These are phyloP conservation scores for Eilema sororculum DNA, from an alignment of 2,888 invertebrate species.

Conservation along the genomic window DNA sequence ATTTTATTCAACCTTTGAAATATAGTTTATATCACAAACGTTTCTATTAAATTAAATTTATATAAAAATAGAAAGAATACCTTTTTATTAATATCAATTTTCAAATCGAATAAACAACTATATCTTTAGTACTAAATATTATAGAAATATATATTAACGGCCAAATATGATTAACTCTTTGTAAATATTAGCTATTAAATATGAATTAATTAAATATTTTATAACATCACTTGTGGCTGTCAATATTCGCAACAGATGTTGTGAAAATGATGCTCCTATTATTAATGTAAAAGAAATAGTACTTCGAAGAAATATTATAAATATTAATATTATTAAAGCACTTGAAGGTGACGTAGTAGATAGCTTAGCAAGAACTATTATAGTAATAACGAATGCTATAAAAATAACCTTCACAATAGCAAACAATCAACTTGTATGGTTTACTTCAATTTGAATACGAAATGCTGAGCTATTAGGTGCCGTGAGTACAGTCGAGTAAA, in stretches of 20 bases:
- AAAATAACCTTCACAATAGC: constrained; percentile 44
- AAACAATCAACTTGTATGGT: constrained; percentile 38
- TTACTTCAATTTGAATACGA: constrained; percentile 49
- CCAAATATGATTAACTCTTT: constrained; percentile 48
- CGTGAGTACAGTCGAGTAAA: not conserved
- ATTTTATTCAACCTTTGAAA: not conserved
- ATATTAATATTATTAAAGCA: constrained; percentile 15
- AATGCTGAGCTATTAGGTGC: constrained; percentile 31
- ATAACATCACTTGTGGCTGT: constrained; percentile 25
- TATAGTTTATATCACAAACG: not conserved
- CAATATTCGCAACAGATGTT: not conserved
- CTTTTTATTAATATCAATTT: constrained; percentile 35
- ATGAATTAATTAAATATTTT: constrained; percentile 27
- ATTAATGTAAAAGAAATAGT: not conserved
- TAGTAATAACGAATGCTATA: constrained; percentile 35
- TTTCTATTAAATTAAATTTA: constrained; percentile 16
- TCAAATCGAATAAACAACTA: constrained; percentile 30
- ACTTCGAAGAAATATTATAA: constrained; percentile 16
- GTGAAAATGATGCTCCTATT: not conserved
- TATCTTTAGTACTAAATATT: constrained; percentile 43
- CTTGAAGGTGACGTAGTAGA: constrained; percentile 37
- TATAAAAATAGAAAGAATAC: not conserved
- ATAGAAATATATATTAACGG: constrained; percentile 48
- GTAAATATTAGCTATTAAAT: constrained; percentile 48
- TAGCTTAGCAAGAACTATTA: constrained; percentile 39